Percentiles rank a stretch among this genome's conserved stretches.
Conservation (phyloP, 2,888 invertebrate species). For the Pachliopta kotzebuea region DNA sequence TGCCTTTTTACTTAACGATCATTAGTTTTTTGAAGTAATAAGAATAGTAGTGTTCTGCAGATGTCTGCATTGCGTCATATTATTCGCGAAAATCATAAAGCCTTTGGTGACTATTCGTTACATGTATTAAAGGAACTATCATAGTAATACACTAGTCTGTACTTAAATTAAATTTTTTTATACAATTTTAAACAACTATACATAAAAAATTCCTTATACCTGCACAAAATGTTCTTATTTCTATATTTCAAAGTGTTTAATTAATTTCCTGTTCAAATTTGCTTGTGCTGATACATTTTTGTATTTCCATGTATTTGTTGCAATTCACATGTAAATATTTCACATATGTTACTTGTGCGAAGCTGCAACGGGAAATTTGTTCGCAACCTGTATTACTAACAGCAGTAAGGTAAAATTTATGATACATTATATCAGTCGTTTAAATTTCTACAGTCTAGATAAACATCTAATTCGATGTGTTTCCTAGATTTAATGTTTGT, state of each 20-base stretch:
- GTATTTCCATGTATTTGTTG: constrained; percentile 25
- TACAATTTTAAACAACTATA: background rate
- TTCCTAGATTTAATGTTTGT: constrained; percentile 25
- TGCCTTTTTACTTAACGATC: too few species aligned
- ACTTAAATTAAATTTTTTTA: background rate
- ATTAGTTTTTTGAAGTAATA: too few species aligned
- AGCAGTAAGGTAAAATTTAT: constrained; percentile 22
- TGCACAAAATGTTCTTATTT: background rate
- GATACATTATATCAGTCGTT: constrained; percentile 8
- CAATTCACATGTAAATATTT: constrained; percentile 23
- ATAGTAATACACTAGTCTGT: too few species aligned
- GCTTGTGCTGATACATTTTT: constrained; percentile 9
- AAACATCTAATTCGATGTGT: constrained; percentile 22
- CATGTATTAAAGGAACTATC: background rate
- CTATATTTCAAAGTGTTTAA: constrained; percentile 1
- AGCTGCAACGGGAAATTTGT: constrained; percentile 18
- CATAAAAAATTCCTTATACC: background rate
- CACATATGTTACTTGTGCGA: constrained; percentile 19
- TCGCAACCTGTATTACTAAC: constrained; percentile 3
- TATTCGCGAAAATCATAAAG: too few species aligned
- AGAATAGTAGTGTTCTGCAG: too few species aligned
- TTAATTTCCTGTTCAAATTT: constrained; percentile 3
- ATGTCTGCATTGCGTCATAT: too few species aligned
- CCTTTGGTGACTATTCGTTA: background rate
- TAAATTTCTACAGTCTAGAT: constrained; percentile 23